These are phyloP conservation scores for Hyperoplus immaculatus DNA, from an alignment of 2,797 vertebrate species.

Conservation along the genomic window DNA sequence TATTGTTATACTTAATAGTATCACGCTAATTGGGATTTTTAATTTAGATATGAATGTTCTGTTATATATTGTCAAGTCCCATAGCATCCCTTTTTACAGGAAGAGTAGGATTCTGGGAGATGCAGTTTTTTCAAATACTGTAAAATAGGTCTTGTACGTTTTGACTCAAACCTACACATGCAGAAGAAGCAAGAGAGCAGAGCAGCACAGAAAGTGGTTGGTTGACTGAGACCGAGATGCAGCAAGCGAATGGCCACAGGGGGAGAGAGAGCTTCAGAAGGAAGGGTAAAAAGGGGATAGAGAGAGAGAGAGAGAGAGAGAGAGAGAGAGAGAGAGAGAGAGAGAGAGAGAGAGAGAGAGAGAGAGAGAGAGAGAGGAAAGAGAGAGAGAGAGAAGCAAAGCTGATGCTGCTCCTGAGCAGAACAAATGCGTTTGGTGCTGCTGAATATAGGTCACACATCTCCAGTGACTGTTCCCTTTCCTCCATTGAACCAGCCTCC, in stretches of 20 bases:
- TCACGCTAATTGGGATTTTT: background rate
- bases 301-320: constrained; percentile 7
- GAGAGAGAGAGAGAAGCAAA: constrained; percentile 50
- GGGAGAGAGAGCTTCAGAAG: constrained; percentile 56
- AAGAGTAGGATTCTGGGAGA: constrained; percentile 24
- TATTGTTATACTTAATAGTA: background rate
- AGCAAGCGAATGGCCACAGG: constrained; percentile 58
- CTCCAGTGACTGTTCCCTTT: constrained; percentile 79
- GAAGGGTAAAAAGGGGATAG: constrained; percentile 25
- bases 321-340: constrained; percentile 19
- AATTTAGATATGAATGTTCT: background rate
- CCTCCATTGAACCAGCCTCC: constrained; percentile 68
- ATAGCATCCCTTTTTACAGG: background rate
- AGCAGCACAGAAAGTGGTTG: constrained; percentile 49
- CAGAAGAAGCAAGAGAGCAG: constrained; percentile 36
- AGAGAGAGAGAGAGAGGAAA: constrained; percentile 9
- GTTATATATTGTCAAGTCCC: background rate
- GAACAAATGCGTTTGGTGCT: constrained; percentile 82
- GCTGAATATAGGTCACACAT: constrained; percentile 87
- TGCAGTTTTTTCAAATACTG: constrained; percentile 25
- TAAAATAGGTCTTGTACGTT: constrained; percentile 24
- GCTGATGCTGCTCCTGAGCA: constrained; percentile 80
- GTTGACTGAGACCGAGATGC: constrained; percentile 57
- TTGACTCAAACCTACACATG: constrained; percentile 46
- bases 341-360: constrained; percentile 6